Percentiles rank a stretch among this genome's conserved stretches.
Conservation (phyloP, 64 coral and sea anemone species). For the Pachyseris speciosa region DNA sequence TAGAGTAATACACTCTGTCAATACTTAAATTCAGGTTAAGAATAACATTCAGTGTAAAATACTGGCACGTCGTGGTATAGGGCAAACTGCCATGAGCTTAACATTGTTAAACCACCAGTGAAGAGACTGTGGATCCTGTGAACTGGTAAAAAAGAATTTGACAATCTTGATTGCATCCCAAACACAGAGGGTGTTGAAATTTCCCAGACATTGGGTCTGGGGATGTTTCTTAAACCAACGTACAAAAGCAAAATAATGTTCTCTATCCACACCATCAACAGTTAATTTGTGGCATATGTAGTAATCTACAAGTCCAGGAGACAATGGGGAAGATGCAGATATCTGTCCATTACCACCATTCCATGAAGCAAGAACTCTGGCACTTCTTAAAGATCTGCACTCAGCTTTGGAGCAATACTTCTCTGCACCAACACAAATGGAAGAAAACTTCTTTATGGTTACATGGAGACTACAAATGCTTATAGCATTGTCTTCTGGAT, state of each 20-base stretch:
- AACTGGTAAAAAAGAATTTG: not conserved
- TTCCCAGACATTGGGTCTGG: not conserved
- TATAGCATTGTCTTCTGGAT: constrained; percentile 28
- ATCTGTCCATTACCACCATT: not conserved
- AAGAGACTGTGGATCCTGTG: constrained; percentile 1
- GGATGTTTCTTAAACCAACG: constrained; percentile 30
- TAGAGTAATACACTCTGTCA: too few relatives aligned
- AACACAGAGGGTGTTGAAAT: not conserved
- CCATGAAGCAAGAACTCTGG: constrained; percentile 35
- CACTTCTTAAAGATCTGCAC: not conserved
- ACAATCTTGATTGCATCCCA: not conserved
- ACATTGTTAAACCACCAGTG: constrained; percentile 5
- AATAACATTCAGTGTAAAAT: not conserved
- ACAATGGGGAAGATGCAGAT: not conserved
- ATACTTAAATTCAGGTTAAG: not conserved
- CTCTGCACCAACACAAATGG: constrained; percentile 7
- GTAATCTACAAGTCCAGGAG: constrained; percentile 15
- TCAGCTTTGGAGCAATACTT: constrained; percentile 45
- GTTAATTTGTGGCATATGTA: constrained; percentile 42
- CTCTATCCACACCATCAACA: not conserved
- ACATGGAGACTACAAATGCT: not conserved
- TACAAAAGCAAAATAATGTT: constrained; percentile 36
- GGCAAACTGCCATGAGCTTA: not conserved
- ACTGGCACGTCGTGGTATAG: constrained; percentile 3
- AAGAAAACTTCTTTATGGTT: constrained; percentile 16